Evolutionary conservation across 2,113 vertebrate species (phyloP), one percentile per base, ranked within the genome.

Genomic region (Ariopsis seemanni): DNA sequence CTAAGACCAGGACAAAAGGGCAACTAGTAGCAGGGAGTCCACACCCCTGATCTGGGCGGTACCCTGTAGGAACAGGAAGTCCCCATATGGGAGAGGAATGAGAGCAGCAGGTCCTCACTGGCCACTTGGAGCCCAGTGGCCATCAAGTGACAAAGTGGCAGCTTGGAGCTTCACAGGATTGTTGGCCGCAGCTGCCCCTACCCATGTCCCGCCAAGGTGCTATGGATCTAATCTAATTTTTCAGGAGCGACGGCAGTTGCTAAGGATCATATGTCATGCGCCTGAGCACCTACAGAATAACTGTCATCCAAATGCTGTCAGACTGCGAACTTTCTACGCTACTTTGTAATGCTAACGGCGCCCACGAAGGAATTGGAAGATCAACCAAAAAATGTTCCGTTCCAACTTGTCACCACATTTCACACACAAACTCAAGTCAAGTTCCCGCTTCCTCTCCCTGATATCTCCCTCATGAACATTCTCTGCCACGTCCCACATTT

Each of bases 331-430:
- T 69, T 79, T 42, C 63, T 8, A 71, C 4, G 20, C 63, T 72
- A 55, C 79, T 71, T 57, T 65, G n/a, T 81, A 48, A 80, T 30
- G 82, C 82, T 71, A 84, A 86, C 55, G 27, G 10, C 9, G 18
- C 81, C 30, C 10, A 4, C 8, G 9, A 42, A 89, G 79, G 72
- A 60, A 60, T 53, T 71, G 22, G 48, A 89, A 78, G 25, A 27
- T 17, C 2, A 9, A 50, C 1, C 34, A 80, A n/a, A 34, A 30
- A 80, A 20, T 1, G 4, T n/a, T 6, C 18, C 50, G 6, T 89
- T 93, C 93, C 93, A 63, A 90, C 89, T 87, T 94, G 92, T 93
- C 94, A 94, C 93, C 30, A 22, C 58, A 85, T 82, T 71, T 65
- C 81, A 60, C n/a, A 22, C 75, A 8, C 42, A 9, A 82, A n/a